phyloP scores from a whole-genome alignment of 2,797 vertebrate species.

The Syndactyla subalaris region DNA sequence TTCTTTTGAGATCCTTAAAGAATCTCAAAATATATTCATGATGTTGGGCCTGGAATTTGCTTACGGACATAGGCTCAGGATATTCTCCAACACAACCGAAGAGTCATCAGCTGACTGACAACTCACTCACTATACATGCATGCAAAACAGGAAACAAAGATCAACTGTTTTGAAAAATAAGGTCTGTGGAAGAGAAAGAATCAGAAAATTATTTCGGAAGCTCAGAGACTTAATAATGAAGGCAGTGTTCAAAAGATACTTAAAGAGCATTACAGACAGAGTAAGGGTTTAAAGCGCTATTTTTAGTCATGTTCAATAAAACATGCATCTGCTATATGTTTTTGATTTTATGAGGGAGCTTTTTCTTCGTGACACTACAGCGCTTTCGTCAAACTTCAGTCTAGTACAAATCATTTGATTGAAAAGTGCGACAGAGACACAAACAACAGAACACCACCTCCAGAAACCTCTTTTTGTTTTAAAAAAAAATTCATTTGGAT shows the following conservation, averaged over 20 bases:
- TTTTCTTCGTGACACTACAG: constrained; percentile 7
- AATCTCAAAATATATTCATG: background rate
- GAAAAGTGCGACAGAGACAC: constrained; percentile 19
- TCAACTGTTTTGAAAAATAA: constrained; percentile 40
- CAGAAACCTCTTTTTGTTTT: constrained; percentile 36
- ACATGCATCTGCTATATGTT: constrained; percentile 72
- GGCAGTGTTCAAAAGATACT: constrained; percentile 67
- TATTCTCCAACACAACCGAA: background rate
- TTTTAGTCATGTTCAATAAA: constrained; percentile 69
- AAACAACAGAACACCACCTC: constrained; percentile 47
- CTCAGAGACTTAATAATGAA: constrained; percentile 67
- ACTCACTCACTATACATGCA: background rate
- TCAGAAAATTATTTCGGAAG: constrained; percentile 62
- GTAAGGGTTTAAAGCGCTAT: constrained; percentile 64
- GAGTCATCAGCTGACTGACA: constrained; percentile 45
- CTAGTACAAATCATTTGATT: constrained; percentile 40
- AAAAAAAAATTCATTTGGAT: constrained; percentile 41
- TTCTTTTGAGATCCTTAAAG: background rate
- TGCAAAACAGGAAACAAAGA: constrained; percentile 40
- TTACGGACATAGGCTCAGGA: background rate
- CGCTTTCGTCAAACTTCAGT: constrained; percentile 58
- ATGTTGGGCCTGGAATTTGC: background rate
- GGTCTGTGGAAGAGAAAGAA: constrained; percentile 23
- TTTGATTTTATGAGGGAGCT: constrained; percentile 64
- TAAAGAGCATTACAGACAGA: constrained; percentile 69